A percentile compares a stretch with the other conserved stretches of the same genome.
These are phyloP conservation scores for Epinotia bilunana DNA, from an alignment of 2,888 invertebrate genomes.

Conservation along the genomic window DNA sequence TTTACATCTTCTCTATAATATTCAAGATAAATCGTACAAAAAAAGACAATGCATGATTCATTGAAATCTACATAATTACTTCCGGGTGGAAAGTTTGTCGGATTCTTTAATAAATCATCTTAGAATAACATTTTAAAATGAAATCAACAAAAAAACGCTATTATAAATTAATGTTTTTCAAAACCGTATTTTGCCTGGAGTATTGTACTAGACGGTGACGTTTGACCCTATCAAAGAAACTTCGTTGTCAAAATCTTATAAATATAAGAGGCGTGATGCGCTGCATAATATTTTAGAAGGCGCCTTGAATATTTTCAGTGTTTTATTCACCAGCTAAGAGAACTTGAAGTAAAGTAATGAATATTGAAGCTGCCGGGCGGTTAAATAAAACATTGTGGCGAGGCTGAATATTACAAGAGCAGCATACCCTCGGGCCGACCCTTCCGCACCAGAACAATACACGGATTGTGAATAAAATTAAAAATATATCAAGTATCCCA, in stretches of 20 bases:
- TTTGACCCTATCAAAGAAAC: conserved; percentile 4
- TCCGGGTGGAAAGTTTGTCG: too few relatives aligned
- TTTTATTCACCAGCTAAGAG: conserved; percentile 63
- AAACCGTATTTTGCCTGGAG: too few relatives aligned
- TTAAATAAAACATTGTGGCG: conserved; percentile 73
- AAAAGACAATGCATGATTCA: too few relatives aligned
- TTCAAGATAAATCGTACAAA: too few relatives aligned
- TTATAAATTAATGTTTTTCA: too few relatives aligned
- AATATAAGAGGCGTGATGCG: not conserved
- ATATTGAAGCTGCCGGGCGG: conserved; percentile 66
- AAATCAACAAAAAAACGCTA: too few relatives aligned
- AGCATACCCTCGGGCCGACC: conserved; percentile 57
- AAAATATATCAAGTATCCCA: conserved; percentile 63
- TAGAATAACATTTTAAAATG: too few relatives aligned
- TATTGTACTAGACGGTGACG: too few relatives aligned
- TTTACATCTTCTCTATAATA: too few relatives aligned
- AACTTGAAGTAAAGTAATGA: conserved; percentile 62
- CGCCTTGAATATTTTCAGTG: conserved; percentile 48
- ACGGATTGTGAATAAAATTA: conserved; percentile 69
- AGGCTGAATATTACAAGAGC: conserved; percentile 68
- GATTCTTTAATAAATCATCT: too few relatives aligned
- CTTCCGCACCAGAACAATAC: conserved; percentile 65
- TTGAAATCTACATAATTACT: too few relatives aligned
- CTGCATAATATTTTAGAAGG: conserved; percentile 39
- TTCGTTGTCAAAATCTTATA: conserved; percentile 1